Percentiles rank a stretch among this genome's conserved stretches.
Evolutionary conservation across 1,140 invertebrate genomes (phyloP).

Genomic region (Phocides pigmalion): DNA sequence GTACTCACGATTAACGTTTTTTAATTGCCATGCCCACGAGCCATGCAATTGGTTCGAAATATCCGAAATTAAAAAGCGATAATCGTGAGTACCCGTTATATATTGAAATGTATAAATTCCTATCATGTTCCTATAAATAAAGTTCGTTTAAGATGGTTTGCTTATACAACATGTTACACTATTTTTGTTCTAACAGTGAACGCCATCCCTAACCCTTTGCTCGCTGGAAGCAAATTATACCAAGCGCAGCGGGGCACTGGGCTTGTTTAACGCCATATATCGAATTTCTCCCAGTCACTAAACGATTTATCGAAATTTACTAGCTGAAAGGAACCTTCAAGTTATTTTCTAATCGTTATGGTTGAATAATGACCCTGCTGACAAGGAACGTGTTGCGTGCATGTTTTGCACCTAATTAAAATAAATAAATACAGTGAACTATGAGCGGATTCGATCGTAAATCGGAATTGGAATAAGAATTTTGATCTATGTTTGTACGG

Average conservation of each 20-base stretch:
- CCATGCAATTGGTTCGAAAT: no score
- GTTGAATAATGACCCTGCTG: conserved; percentile 32
- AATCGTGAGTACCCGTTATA: no score
- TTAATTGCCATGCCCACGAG: no score
- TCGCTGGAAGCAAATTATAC: conserved; percentile 68
- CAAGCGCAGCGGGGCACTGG: conserved; percentile 59
- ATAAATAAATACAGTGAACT: conserved; percentile 17
- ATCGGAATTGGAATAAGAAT: background rate
- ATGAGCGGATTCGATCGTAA: conserved; percentile 4
- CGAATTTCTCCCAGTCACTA: conserved; percentile 61
- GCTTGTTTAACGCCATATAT: conserved; percentile 64
- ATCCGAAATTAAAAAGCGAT: no score
- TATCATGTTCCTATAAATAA: no score
- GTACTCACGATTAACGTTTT: no score
- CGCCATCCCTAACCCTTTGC: conserved; percentile 33
- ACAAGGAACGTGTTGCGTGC: conserved; percentile 29
- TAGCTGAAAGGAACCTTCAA: conserved; percentile 38
- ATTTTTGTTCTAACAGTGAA: conserved; percentile 11
- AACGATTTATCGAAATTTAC: conserved; percentile 53
- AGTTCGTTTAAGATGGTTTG: no score
- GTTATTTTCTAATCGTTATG: conserved; percentile 37
- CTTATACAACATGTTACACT: no score
- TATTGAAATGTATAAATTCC: no score
- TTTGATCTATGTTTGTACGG: background rate
- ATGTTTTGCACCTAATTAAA: conserved; percentile 33